Evolutionary conservation across 2,113 vertebrate genomes (phyloP).

Genomic region (Romanogobio albipinnatus): DNA sequence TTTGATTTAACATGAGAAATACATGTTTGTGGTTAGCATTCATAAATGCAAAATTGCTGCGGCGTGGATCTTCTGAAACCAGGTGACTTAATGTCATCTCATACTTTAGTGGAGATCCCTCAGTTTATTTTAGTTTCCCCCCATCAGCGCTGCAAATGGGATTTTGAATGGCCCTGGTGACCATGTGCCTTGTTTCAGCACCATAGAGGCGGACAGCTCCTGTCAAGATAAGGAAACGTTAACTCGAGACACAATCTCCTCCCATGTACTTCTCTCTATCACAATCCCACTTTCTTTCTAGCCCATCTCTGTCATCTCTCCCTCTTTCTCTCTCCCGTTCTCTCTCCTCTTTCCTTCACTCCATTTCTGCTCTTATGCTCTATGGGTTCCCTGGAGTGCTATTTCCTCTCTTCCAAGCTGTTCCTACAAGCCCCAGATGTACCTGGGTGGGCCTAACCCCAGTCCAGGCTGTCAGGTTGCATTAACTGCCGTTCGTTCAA

Average conservation of each 20-base stretch:
- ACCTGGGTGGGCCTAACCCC: constrained; percentile 37
- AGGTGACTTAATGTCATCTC: constrained; percentile 42
- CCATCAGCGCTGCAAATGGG: constrained; percentile 39
- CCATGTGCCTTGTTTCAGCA: constrained; percentile 54
- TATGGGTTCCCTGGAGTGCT: constrained; percentile 35
- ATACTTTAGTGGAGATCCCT: constrained; percentile 32
- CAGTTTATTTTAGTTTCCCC: constrained; percentile 9
- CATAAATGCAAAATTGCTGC: constrained; percentile 8
- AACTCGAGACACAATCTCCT: constrained; percentile 50
- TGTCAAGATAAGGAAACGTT: constrained; percentile 56
- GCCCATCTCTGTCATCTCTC: not conserved
- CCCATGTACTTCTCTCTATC: constrained; percentile 4
- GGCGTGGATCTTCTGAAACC: not conserved
- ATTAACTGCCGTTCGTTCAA: constrained; percentile 38
- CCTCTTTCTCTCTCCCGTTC: not conserved
- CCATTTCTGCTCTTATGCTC: constrained; percentile 4
- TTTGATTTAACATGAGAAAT: constrained; percentile 13
- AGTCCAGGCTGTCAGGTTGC: constrained; percentile 50
- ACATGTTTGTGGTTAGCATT: constrained; percentile 41
- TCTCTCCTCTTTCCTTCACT: not conserved
- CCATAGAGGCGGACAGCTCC: constrained; percentile 54
- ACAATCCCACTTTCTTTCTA: constrained; percentile 14
- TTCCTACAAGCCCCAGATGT: constrained; percentile 50
- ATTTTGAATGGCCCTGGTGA: constrained; percentile 42
- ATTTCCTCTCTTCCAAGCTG: constrained; percentile 44